Evolutionary conservation across 2,797 vertebrate genomes (phyloP), one percentile per base, ranked within the genome.

Genomic region (Falco concolor): DNA sequence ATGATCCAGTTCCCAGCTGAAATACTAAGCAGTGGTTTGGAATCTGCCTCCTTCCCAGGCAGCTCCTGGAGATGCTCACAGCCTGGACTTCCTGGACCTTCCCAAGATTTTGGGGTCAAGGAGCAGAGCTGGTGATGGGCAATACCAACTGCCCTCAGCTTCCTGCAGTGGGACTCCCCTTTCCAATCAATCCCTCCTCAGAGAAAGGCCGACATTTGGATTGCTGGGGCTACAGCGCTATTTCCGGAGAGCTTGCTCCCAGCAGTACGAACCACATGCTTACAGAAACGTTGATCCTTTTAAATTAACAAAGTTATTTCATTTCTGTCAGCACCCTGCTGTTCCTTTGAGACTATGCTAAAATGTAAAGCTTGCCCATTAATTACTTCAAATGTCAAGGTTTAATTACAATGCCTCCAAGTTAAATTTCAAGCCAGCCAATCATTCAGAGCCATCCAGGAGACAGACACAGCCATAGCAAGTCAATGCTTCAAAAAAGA

Each of bases 341-440:
- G 68, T 56, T 94, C 70, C 70, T 94, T 77, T 72, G 91, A 91
- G 73, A 86, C 60, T 44, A 67, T 27, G 24, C 73, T 92, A 76
- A 87, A 88, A 79, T 40, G 30, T 30, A 92, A 89, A 91, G 44
- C 70, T 78, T 87, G 22, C 67, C 90, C 32, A 50, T 93, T 93
- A 95, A 94, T 95, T 89, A 93, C 60, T 81, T 91, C 53, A 89
- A 86, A 90, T 69, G 72, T 61, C 86, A 91, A 78, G 61, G 75
- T 85, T 94, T 95, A 96, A 93, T 93, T 93, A 89, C 87, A 90
- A 78, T 38, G 49, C 36, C 57, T 75, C 83, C 2, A 18, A 92
- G 65, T 54, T 82, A 91, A 75, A 78, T 77, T 92, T 94, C 74
- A 70, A 95, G 75, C 12, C 84, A 89, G 70, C 9, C 59, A 69